Evolutionary conservation across 2,888 invertebrate species (phyloP).

Genomic region (Synergus japonicus): DNA sequence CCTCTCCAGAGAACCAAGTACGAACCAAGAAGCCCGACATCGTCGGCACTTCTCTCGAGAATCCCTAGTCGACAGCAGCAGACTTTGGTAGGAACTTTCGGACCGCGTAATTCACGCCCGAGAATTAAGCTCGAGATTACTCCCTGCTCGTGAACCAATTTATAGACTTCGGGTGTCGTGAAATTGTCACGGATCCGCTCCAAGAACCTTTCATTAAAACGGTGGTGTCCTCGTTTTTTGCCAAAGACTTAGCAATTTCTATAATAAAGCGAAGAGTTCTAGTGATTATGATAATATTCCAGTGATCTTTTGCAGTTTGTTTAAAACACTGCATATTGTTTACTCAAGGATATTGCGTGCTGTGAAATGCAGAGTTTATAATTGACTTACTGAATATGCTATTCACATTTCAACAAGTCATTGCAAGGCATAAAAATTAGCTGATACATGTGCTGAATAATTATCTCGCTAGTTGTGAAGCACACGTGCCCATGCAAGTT

Average conservation of each 20-base stretch:
- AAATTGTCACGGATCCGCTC: conserved; percentile 40
- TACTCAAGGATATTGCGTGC: not conserved
- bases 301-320: not conserved
- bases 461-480: conserved; percentile 20
- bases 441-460: conserved; percentile 35
- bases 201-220: conserved; percentile 32
- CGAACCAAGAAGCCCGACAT: conserved; percentile 22
- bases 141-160: conserved; percentile 39
- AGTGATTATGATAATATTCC: not conserved
- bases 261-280: not conserved
- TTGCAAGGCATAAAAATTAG: conserved; percentile 20
- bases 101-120: conserved; percentile 38
- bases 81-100: conserved; percentile 38
- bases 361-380: not conserved
- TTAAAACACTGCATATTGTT: not conserved
- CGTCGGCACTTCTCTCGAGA: conserved; percentile 26
- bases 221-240: conserved; percentile 14
- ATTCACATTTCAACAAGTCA: conserved; percentile 13
- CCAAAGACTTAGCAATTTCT: not conserved
- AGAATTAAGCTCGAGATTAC: conserved; percentile 41
- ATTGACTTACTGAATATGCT: conserved; percentile 1
- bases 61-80: conserved; percentile 35
- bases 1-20: conserved; percentile 23
- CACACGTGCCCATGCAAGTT: conserved; percentile 19
- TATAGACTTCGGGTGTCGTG: conserved; percentile 41